Base-by-base conservation (phyloP, 2,797 vertebrate species). In the Galago senegalensis region DNA sequence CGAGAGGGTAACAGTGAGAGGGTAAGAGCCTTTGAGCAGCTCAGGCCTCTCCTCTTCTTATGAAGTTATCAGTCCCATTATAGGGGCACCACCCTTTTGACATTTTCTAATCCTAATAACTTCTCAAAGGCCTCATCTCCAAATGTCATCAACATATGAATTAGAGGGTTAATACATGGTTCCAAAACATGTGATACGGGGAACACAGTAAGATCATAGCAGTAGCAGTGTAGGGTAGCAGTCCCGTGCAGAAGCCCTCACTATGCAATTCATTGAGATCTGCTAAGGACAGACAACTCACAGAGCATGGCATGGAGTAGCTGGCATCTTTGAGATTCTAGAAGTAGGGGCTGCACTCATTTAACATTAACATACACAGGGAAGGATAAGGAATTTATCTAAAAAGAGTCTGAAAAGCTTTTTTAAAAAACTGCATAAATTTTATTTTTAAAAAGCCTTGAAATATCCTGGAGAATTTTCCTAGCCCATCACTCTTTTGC, bases 371-470 rank as follows among this genome's bases (percentile, higher is more conserved):
- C 7, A 23, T 69, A 82, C 34, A 5, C 49, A 63, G 29, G 84
- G 21, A 77, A 73, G 27, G 14, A 69, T 73, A 79, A 96, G 84
- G 31, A 86, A 89, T 73, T 69, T 80, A 76, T 31, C 53, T 84
- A 76, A 58, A 84, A 60, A 18, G 27, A 7, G 25, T 72, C 40
- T 86, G 27, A 94, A 91, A 69, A 84, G 12, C 31, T 84, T 92
- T 89, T 27, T 53, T 16, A 4, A 53, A 29, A 70, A 69, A 69
- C 8, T 69, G 29, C 37, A 16, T 58, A 86, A 21, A n/a, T 87
- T 93, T 84, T 53, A 70, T 40, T 80, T 53, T 65, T 31, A 92
- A 77, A 81, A 85, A 76, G 75, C 12, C 31, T 87, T 92, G 37
- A 90, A 93, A 65, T 43, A 77, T 40, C 31, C 53, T 90, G 14